These are phyloP conservation scores for Eulemur albifrons DNA, from an alignment of 2,797 vertebrate genomes.

Conservation along the genomic window DNA sequence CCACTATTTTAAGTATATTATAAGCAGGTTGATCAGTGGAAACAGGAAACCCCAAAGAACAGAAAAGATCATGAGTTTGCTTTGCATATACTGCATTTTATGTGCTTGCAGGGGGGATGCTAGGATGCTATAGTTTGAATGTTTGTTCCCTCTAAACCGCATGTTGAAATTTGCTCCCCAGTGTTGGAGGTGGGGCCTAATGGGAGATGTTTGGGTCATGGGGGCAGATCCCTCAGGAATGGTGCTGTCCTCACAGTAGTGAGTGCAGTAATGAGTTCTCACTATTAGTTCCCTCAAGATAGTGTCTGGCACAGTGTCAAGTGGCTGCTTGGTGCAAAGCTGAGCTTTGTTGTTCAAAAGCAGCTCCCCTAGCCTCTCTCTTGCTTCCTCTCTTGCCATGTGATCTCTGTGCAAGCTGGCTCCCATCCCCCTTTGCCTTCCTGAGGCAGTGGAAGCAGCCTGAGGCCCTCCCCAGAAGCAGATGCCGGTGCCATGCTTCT, in stretches of 20 bases:
- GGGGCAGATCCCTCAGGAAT: neutral
- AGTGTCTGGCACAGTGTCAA: slow-evolving; percentile 52
- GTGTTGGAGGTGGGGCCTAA: neutral
- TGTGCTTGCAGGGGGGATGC: neutral
- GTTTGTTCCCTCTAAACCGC: neutral
- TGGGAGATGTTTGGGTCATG: neutral
- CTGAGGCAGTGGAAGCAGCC: neutral
- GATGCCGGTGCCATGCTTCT: neutral
- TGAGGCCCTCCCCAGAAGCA: neutral
- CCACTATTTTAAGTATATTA: neutral
- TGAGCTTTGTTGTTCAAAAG: neutral
- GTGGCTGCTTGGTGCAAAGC: slow-evolving; percentile 23
- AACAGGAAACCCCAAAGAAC: neutral
- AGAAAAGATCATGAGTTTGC: neutral
- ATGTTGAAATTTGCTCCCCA: neutral
- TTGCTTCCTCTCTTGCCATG: neutral
- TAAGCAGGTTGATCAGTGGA: neutral
- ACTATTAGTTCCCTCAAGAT: neutral
- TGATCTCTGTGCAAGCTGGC: neutral
- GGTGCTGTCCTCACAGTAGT: neutral
- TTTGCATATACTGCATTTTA: neutral
- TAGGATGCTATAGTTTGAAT: neutral
- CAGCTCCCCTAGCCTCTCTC: neutral
- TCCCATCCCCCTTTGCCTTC: neutral
- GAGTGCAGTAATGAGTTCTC: neutral